Percentiles rank a stretch among this genome's conserved stretches.
Conservation (phyloP, 2,888 invertebrate species). For the Meganola albula region DNA sequence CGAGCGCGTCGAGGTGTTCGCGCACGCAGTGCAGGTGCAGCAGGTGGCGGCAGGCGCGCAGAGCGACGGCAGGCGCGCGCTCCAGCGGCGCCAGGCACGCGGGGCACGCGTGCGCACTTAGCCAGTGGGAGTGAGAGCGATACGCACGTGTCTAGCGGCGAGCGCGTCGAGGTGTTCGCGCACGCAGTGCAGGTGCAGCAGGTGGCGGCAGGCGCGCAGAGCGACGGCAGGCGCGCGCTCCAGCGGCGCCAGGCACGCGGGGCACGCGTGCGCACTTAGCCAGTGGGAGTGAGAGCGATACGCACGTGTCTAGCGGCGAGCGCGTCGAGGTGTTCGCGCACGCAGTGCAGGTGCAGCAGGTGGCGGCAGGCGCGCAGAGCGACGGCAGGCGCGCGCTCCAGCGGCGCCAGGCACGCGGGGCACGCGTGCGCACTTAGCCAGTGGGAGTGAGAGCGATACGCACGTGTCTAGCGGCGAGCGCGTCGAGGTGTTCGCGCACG, state of each 20-base stretch:
- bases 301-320: slow-evolving; percentile 43
- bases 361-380: slow-evolving; percentile 82
- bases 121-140: too few species aligned
- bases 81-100: too few species aligned
- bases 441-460: too few species aligned
- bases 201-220: slow-evolving; percentile 83
- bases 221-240: background rate
- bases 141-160: too few species aligned
- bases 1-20: too few species aligned
- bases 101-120: too few species aligned
- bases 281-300: too few species aligned
- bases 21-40: slow-evolving; percentile 88
- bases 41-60: slow-evolving; percentile 86
- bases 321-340: slow-evolving; percentile 79
- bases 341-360: slow-evolving; percentile 87
- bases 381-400: background rate
- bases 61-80: too few species aligned
- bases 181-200: slow-evolving; percentile 87
- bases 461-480: slow-evolving; percentile 58
- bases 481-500: slow-evolving; percentile 76
- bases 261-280: background rate
- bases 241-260: slow-evolving; percentile 37
- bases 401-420: slow-evolving; percentile 27
- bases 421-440: background rate
- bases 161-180: slow-evolving; percentile 56